Conservation (phyloP, 1,140 invertebrate genomes). For the Drosophila eugracilis region DNA sequence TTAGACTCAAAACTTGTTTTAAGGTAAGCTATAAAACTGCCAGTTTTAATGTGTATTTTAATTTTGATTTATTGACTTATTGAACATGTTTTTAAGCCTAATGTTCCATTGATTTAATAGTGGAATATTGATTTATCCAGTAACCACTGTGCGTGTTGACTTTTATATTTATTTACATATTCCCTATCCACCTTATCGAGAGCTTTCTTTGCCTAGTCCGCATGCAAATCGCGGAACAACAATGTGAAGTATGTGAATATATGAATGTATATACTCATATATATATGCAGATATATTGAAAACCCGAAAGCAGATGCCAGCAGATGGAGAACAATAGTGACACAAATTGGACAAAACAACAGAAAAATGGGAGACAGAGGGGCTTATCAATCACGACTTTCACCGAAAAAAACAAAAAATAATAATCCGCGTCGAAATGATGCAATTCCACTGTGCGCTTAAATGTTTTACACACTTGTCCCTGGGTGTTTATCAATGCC, state of each 20-base stretch:
- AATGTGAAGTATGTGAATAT: slow-evolving; percentile 27
- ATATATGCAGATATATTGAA: slow-evolving; percentile 37
- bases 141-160: slow-evolving; percentile 10
- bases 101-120: neutral
- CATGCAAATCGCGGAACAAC: slow-evolving; percentile 38
- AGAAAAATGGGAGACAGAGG: neutral
- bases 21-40: neutral
- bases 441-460: slow-evolving; percentile 51
- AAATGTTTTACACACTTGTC: slow-evolving; percentile 51
- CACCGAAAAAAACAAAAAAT: slow-evolving; percentile 23
- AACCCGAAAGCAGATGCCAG: slow-evolving; percentile 38
- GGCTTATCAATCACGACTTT: slow-evolving; percentile 53
- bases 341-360: slow-evolving; percentile 30
- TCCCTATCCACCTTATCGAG: neutral
- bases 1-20: slow-evolving; percentile 1
- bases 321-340: slow-evolving; percentile 47
- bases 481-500: slow-evolving; percentile 44
- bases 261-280: too few species aligned
- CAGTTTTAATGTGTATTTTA: neutral
- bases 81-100: slow-evolving; percentile 4
- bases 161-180: slow-evolving; percentile 11
- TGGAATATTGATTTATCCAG: slow-evolving; percentile 14
- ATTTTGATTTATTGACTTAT: slow-evolving; percentile 20
- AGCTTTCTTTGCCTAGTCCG: slow-evolving; percentile 31
- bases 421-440: slow-evolving; percentile 15